These are phyloP conservation scores for Drosophila setifemur DNA, from an alignment of 1,140 invertebrate species.

Conservation along the genomic window DNA sequence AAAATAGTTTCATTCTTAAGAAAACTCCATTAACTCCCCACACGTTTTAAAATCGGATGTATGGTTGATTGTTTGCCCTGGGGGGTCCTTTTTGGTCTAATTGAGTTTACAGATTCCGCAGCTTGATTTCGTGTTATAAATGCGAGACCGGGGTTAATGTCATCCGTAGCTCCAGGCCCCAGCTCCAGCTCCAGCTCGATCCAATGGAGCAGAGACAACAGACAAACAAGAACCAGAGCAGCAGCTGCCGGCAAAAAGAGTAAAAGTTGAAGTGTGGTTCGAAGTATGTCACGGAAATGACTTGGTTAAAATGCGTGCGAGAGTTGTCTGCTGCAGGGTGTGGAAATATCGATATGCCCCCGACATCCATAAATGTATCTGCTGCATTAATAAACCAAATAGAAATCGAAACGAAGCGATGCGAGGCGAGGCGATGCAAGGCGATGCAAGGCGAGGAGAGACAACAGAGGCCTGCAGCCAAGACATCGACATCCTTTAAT, in stretches of 20 bases:
- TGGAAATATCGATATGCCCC: conserved; percentile 1
- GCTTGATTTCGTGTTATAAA: conserved; percentile 58
- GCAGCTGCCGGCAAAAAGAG: conserved; percentile 24
- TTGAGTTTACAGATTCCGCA: conserved; percentile 72
- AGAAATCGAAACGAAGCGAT: conserved; percentile 70
- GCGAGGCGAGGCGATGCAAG: conserved; percentile 26
- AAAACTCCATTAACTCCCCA: conserved; percentile 16
- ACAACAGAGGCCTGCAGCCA: conserved; percentile 11
- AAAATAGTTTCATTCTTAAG: too few species aligned
- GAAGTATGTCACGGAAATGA: conserved; percentile 78
- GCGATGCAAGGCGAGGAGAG: conserved; percentile 33
- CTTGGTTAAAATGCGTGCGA: conserved; percentile 69
- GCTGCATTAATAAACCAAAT: conserved; percentile 74
- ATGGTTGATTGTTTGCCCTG: conserved; percentile 1
- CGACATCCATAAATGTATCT: conserved; percentile 46
- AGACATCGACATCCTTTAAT: conserved; percentile 71
- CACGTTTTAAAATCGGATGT: conserved; percentile 4
- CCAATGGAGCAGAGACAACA: conserved; percentile 1
- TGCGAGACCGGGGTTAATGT: conserved; percentile 62
- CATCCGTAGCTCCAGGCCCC: conserved; percentile 60
- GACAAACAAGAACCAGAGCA: conserved; percentile 8
- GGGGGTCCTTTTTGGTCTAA: conserved; percentile 57
- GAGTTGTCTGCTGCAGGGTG: neutral
- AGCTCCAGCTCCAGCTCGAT: too few species aligned
- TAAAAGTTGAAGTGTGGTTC: conserved; percentile 58